A percentile compares a stretch with the other conserved stretches of the same genome.
These are phyloP conservation scores for Cataglyphis rosenhaueri DNA, from an alignment of 2,888 invertebrate species.

Conservation along the genomic window DNA sequence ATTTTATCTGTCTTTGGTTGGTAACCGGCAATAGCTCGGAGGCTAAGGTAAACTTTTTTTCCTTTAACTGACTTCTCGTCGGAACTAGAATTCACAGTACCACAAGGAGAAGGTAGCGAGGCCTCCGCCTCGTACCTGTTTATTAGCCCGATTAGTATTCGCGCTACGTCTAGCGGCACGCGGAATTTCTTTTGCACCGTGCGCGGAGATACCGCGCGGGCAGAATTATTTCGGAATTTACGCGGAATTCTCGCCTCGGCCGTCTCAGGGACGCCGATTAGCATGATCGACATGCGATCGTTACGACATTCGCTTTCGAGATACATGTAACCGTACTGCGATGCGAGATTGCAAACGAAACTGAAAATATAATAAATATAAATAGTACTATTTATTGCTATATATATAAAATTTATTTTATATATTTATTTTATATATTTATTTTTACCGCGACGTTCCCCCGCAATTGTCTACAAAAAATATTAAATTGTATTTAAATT, in stretches of 20 bases:
- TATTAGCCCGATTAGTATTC: conserved; percentile 60
- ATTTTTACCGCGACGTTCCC: too few relatives aligned
- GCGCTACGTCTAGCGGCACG: conserved; percentile 54
- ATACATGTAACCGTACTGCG: not conserved
- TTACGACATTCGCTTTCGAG: conserved; percentile 44
- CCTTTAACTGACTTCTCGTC: conserved; percentile 9
- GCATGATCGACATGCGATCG: conserved; percentile 33
- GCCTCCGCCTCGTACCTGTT: conserved; percentile 9
- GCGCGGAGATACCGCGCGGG: conserved; percentile 37
- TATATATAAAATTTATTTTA: not conserved
- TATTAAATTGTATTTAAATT: not conserved
- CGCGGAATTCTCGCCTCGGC: conserved; percentile 48
- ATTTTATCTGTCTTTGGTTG: not conserved
- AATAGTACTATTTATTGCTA: not conserved
- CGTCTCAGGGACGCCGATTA: conserved; percentile 45
- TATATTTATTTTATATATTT: too few relatives aligned
- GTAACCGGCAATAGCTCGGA: not conserved
- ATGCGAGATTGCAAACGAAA: not conserved
- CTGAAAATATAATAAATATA: not conserved
- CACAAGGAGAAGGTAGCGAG: conserved; percentile 2
- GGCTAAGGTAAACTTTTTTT: not conserved
- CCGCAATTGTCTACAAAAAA: not conserved
- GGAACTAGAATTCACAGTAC: conserved; percentile 18
- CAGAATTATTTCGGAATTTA: conserved; percentile 57
- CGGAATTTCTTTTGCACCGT: conserved; percentile 35